Evolutionary conservation across 2,113 vertebrate species (phyloP), one percentile per base, ranked within the genome.

Genomic region (Lampris incognitus): DNA sequence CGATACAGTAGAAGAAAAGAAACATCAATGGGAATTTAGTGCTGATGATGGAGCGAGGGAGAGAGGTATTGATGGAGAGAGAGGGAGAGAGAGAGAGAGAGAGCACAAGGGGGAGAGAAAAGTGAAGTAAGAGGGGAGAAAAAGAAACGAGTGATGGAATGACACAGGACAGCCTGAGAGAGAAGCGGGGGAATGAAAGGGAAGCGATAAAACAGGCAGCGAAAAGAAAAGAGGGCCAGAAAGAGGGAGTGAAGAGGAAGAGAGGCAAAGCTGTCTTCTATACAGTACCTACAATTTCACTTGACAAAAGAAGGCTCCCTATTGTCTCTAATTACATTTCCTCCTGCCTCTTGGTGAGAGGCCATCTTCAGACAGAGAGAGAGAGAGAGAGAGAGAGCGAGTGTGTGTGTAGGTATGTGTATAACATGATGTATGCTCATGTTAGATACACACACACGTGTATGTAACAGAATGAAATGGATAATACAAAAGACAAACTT

Each of bases 11-110:
- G 97, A 98, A 99, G 98, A 99, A 99, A 98, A 97, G 98, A 97
- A 96, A 97, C 98, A 97, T 99, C 98, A 97, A 96, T 99, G 97
- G 96, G 97, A 99, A 99, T 99, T 99, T 99, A 99, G 96, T 97
- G 97, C 97, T 97, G 96, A 97, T 99, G 98, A 99, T 97, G 96
- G 97, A 98, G 97, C 96, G 96, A 96, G 93, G 91, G 89, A 96
- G 93, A 92, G 89, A 87, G 82, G 87, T 95, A 96, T 96, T 94
- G 96, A 97, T 95, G 64, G 41, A 51, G 63, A 77, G 66, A 61
- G 82, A 77, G 77, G 65, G 80, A 71, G 78, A 74, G 79, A 71
- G 82, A 66, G 74, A 55, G 51, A 58, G 76, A 83, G 78, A 66
- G 76, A 79, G 78, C 55, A 73, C 58, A 54, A 48, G 42, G 40